Conservation (phyloP, 2,888 invertebrate species). For the Drosophila formosana region DNA sequence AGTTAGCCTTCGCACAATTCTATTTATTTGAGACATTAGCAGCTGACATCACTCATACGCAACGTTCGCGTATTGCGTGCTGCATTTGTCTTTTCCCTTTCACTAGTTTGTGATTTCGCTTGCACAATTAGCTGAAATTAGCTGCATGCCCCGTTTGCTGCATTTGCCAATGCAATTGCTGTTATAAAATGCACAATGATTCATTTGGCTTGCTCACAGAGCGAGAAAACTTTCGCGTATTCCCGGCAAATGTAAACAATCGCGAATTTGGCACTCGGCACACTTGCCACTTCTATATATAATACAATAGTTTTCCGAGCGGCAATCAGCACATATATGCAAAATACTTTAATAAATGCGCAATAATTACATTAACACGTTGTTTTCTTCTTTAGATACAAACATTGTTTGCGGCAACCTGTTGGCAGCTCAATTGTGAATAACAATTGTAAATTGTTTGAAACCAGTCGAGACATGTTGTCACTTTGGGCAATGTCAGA, state of each 20-base stretch:
- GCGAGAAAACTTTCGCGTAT: not conserved
- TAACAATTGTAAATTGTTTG: constrained; percentile 41
- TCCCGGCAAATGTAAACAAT: constrained; percentile 53
- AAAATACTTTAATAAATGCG: constrained; percentile 59
- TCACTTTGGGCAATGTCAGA: constrained; percentile 18
- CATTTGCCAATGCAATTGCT: too few relatives aligned
- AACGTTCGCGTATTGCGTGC: constrained; percentile 3
- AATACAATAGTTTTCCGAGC: constrained; percentile 1
- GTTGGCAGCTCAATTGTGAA: constrained; percentile 49
- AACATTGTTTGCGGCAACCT: constrained; percentile 48
- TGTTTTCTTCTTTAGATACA: constrained; percentile 17
- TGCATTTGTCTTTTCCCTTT: constrained; percentile 28
- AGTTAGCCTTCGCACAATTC: constrained; percentile 33
- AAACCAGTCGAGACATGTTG: constrained; percentile 32
- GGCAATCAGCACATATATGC: constrained; percentile 30
- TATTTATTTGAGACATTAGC: constrained; percentile 9
- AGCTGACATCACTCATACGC: constrained; percentile 49
- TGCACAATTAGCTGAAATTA: constrained; percentile 49
- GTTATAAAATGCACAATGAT: constrained; percentile 42
- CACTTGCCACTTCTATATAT: constrained; percentile 35
- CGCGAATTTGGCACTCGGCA: constrained; percentile 63
- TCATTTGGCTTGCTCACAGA: constrained; percentile 30
- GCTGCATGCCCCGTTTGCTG: constrained; percentile 29
- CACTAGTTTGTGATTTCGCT: constrained; percentile 11
- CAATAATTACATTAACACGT: constrained; percentile 55